These are phyloP conservation scores for Disparrhopalites patrizii DNA, from an alignment of 2,888 invertebrate genomes.

Conservation along the genomic window DNA sequence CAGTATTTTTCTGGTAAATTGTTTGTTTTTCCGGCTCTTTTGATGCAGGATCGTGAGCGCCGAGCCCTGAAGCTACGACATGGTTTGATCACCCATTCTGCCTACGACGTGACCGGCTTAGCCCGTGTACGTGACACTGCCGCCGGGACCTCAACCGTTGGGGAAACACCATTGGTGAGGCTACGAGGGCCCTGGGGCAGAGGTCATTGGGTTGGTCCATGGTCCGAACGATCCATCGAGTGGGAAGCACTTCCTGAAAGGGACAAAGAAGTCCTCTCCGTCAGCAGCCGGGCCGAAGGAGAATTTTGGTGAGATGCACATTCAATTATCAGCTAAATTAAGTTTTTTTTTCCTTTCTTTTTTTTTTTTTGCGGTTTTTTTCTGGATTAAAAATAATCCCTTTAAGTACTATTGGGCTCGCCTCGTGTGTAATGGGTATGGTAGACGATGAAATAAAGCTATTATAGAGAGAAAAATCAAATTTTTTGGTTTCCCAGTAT, in stretches of 20 bases:
- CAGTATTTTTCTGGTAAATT: too few species aligned
- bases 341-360: neutral
- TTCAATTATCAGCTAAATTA: too few species aligned
- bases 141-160: slow-evolving; percentile 51
- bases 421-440: neutral
- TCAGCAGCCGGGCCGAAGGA: slow-evolving; percentile 62
- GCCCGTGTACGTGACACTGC: slow-evolving; percentile 60
- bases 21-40: too few species aligned
- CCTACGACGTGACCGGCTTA: slow-evolving; percentile 64
- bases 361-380: neutral
- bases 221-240: slow-evolving; percentile 66
- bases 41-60: slow-evolving; percentile 58
- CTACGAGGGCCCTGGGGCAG: slow-evolving; percentile 65
- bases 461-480: neutral
- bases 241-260: slow-evolving; percentile 64
- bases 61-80: slow-evolving; percentile 59
- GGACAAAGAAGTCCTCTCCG: slow-evolving; percentile 62
- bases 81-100: slow-evolving; percentile 64
- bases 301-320: slow-evolving; percentile 69
- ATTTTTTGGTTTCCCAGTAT: too few species aligned
- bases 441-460: neutral
- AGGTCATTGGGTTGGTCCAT: slow-evolving; percentile 67
- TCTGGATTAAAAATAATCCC: neutral
- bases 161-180: slow-evolving; percentile 61
- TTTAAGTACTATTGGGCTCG: neutral